phyloP scores from a whole-genome alignment of 1,140 invertebrate species.

The Streblospio benedicti region DNA sequence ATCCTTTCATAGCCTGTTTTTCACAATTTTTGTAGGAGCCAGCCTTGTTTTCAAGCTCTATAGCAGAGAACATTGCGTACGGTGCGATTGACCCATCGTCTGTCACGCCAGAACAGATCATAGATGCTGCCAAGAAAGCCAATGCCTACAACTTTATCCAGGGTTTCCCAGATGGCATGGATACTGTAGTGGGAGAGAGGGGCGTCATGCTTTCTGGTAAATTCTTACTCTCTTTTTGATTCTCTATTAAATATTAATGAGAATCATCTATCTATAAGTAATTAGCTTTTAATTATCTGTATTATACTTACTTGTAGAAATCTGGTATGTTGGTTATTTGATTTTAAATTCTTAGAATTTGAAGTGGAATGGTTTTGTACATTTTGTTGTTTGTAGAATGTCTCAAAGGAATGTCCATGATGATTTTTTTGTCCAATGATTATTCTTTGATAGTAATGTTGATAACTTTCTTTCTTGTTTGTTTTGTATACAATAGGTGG shows the following conservation, averaged over 20 bases:
- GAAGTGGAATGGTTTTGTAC: background rate
- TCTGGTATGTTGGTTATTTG: background rate
- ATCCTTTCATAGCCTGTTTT: conserved; percentile 7
- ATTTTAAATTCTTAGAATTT: background rate
- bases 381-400: too few relatives aligned
- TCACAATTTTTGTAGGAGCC: conserved; percentile 42
- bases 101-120: conserved; percentile 37
- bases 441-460: background rate
- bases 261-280: background rate
- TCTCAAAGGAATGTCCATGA: too few relatives aligned
- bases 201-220: conserved; percentile 46
- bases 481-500: conserved; percentile 55
- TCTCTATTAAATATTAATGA: background rate
- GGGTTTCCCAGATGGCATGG: conserved; percentile 46
- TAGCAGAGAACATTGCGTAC: conserved; percentile 50
- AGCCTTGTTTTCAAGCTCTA: conserved; percentile 47
- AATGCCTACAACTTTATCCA: conserved; percentile 48
- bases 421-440: conserved; percentile 8
- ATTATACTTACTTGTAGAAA: background rate
- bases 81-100: conserved; percentile 36
- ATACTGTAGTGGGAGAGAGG: conserved; percentile 50
- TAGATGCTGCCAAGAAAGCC: conserved; percentile 45
- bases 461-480: background rate
- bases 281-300: background rate
- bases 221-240: background rate